These are phyloP conservation scores for Neria commutata DNA, from an alignment of 2,888 invertebrate species.

Conservation along the genomic window DNA sequence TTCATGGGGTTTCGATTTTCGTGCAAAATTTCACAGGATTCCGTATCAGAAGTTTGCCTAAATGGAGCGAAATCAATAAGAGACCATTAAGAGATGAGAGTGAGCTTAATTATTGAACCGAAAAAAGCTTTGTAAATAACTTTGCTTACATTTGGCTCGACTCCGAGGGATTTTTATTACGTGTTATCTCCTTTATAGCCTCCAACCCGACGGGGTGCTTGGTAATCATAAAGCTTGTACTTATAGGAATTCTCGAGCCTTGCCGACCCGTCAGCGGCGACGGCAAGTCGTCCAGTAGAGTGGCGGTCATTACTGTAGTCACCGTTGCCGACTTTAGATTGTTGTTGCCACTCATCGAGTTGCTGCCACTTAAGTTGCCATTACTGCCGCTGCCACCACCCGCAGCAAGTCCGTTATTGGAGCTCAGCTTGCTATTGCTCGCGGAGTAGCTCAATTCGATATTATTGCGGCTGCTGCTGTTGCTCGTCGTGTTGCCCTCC, in stretches of 20 bases:
- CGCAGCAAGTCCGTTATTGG: conserved; percentile 41
- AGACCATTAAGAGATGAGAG: background rate
- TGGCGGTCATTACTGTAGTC: conserved; percentile 27
- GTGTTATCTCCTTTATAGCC: conserved; percentile 77
- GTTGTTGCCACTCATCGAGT: conserved; percentile 53
- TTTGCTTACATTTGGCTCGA: conserved; percentile 61
- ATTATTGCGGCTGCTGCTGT: conserved; percentile 55
- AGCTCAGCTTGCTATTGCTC: conserved; percentile 57
- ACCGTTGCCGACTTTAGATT: conserved; percentile 35
- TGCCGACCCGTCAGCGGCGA: conserved; percentile 39
- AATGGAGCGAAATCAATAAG: conserved; percentile 16
- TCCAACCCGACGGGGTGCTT: conserved; percentile 77
- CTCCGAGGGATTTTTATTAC: conserved; percentile 66
- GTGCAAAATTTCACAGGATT: conserved; percentile 61
- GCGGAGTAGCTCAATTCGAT: conserved; percentile 55
- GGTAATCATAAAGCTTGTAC: conserved; percentile 60
- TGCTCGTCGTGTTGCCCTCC: conserved; percentile 42
- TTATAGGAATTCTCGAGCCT: conserved; percentile 54
- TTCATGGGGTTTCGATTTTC: conserved; percentile 57
- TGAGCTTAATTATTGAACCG: conserved; percentile 4
- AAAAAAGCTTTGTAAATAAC: background rate
- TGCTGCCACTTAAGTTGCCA: conserved; percentile 55
- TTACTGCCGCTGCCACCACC: conserved; percentile 46
- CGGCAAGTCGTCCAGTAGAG: conserved; percentile 47
- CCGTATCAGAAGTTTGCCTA: conserved; percentile 62